Conservation (phyloP, 2,797 vertebrate species). For the Caiman crocodilus region DNA sequence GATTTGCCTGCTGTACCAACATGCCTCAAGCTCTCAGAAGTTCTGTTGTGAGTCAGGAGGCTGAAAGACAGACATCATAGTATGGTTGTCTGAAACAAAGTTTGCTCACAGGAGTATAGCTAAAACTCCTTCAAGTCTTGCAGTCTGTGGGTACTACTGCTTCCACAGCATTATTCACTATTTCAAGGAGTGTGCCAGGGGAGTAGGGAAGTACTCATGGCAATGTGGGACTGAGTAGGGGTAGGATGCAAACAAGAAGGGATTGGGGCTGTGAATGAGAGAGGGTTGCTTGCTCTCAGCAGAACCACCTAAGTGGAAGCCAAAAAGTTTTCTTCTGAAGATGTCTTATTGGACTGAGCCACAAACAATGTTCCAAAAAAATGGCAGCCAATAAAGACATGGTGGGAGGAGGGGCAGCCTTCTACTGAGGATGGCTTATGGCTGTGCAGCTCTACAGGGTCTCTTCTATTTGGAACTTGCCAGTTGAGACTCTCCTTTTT, state of each 20-base stretch:
- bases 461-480: not conserved
- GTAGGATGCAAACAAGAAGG: not conserved
- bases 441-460: fast-evolving
- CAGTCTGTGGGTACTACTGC: not conserved
- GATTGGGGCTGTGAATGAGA: not conserved
- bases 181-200: not conserved
- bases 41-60: not conserved
- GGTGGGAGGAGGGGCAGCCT: not conserved
- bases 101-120: not conserved
- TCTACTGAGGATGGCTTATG: not conserved
- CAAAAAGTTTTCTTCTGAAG: not conserved
- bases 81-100: not conserved
- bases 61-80: not conserved
- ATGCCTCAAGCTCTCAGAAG: fast-evolving
- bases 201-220: not conserved
- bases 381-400: not conserved
- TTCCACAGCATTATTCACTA: not conserved
- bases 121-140: not conserved
- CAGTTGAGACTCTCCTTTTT: not conserved
- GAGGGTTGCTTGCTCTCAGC: not conserved
- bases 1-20: not conserved
- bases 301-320: not conserved
- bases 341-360: not conserved
- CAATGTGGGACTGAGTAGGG: fast-evolving
- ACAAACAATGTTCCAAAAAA: not conserved